Evolutionary conservation across 1,140 invertebrate genomes (phyloP).

Genomic region (Drosophila obscura): DNA sequence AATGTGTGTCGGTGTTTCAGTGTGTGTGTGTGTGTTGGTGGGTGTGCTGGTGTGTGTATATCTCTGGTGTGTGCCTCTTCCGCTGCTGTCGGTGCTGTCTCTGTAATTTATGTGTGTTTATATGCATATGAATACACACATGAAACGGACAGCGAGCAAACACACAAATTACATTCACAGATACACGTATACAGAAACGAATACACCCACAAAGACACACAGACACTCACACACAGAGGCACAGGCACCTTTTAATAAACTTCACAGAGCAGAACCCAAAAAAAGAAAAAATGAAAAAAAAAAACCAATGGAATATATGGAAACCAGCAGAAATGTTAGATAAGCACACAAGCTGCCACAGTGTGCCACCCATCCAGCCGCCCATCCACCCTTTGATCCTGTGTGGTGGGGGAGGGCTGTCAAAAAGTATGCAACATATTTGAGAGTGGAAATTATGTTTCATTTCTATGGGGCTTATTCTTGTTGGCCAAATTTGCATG

Average conservation of each 20-base stretch:
- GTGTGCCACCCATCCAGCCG: neutral
- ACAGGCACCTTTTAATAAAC: slow-evolving; percentile 61
- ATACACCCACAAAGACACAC: neutral
- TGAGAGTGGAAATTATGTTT: slow-evolving; percentile 37
- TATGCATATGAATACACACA: slow-evolving; percentile 70
- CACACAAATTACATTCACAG: slow-evolving; percentile 47
- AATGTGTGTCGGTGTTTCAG: neutral
- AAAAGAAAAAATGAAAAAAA: neutral
- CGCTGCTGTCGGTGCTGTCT: slow-evolving; percentile 20
- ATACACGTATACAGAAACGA: slow-evolving; percentile 2
- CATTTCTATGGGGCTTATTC: slow-evolving; percentile 17
- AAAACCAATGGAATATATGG: neutral
- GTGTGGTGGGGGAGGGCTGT: too few species aligned
- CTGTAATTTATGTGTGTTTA: slow-evolving; percentile 79
- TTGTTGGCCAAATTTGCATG: slow-evolving; percentile 23
- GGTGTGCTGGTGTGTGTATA: slow-evolving; percentile 10
- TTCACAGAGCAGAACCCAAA: slow-evolving; percentile 49
- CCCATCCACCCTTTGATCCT: neutral
- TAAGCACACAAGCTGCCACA: slow-evolving; percentile 31
- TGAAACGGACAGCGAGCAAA: slow-evolving; percentile 44
- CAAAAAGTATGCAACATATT: slow-evolving; percentile 5
- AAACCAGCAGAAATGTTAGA: slow-evolving; percentile 41
- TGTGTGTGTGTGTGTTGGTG: neutral
- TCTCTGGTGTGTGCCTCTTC: neutral
- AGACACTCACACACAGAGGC: neutral